Base-by-base conservation (phyloP, 92 coral and sea anemone genomes). In the Porites divaricata region DNA sequence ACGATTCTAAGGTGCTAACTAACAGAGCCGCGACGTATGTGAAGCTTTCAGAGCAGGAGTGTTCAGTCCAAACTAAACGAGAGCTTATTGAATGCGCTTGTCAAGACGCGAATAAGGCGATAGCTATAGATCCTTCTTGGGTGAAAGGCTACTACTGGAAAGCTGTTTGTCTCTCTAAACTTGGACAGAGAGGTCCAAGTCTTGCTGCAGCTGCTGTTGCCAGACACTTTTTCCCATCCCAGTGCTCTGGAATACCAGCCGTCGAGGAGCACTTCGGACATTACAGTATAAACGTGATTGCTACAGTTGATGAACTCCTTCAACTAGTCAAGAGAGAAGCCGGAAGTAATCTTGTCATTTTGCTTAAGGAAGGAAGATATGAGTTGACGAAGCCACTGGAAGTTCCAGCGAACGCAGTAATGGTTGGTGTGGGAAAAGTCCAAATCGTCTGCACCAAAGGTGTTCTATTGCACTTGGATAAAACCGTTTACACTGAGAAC, bases 141-240 rank as follows among this genome's bases (percentile, higher is more conserved):
- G 50, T 6, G 20, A 74, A 74, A 41, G 78, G 78, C 9, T 74
- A 78, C 10, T 63, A 20, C 20, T 78, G 83, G 83, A 64, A 64
- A 15, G 83, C 83, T 48, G 83, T 64, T 28, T 78, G 83, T 22
- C 73, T 65, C 48, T 73, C 73, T 64, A 54, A 65, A n/a, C 83
- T 78, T 64, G 61, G 17, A 54, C 2, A 78, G 3, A 24, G 72
- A 78, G 83, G 72, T n/a, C 63, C 72, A 2, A 48, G 62, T 13
- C 83, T 78, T 17, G 83, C 83, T 78, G 72, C 83, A 23, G 83
- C 83, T 24, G 73, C 83, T 6, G 41, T 78, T 21, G 72, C 73
- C 35, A 8, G 24, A 7, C 49, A 78, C 65, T 50, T 49, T 23
- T 50, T 49, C 48, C 62, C 72, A 5, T 77, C 72, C 26, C 2